A percentile compares a stretch with the other conserved stretches of the same genome.
Evolutionary conservation across 2,888 invertebrate species (phyloP).

Genomic region (Heliconius cydno): DNA sequence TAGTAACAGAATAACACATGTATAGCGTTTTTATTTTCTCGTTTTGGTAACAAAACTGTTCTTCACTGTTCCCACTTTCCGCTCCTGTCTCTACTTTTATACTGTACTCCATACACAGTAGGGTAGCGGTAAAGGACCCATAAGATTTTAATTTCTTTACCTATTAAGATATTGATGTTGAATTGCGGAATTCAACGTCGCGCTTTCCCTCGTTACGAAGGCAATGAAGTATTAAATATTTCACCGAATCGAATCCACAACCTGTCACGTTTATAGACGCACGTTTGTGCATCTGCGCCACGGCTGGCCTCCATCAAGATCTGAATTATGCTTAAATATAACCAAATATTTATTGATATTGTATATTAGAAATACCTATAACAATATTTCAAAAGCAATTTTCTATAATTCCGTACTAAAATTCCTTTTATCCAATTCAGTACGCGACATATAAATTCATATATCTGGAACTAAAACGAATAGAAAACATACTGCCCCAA

Average conservation of each 20-base stretch:
- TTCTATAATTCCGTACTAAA: neutral
- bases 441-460: conserved; percentile 24
- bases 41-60: no score
- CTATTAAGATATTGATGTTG: neutral
- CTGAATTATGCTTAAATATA: neutral
- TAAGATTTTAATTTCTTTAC: neutral
- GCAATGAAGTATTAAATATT: neutral
- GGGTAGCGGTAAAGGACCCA: no score
- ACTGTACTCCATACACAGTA: no score
- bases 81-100: no score
- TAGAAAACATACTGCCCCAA: conserved; percentile 29
- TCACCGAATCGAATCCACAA: neutral
- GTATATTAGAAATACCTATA: neutral
- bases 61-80: no score
- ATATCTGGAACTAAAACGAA: conserved; percentile 6
- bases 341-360: neutral
- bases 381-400: neutral
- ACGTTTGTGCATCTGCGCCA: neutral
- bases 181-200: neutral
- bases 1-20: neutral
- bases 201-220: neutral
- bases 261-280: neutral
- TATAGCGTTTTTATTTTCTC: neutral
- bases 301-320: neutral
- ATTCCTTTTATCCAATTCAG: neutral